Evolutionary conservation across 2,888 invertebrate species (phyloP), one percentile per base, ranked within the genome.

Genomic region (Psococerastis gibbosa): DNA sequence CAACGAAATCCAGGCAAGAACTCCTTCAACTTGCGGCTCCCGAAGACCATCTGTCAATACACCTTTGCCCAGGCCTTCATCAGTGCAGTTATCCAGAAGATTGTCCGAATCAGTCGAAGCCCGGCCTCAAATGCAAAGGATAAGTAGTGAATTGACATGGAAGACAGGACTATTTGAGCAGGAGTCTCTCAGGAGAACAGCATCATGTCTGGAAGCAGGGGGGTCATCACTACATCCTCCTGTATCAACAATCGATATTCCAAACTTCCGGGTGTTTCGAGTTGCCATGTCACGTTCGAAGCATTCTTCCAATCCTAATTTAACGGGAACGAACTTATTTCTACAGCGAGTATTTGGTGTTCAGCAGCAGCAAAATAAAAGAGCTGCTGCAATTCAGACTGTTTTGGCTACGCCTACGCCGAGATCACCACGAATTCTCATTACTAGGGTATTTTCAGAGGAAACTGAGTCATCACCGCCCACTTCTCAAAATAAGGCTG

Each of bases 21-120:
- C 81, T 2, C 82, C 81, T 3, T 80, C 80, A 48, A 78, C 75
- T 1, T 79, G 79, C 48, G 81, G 79, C 1, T 80, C 79, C 1
- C 65, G 80, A 43, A 64, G 80, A 41, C 80, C 79, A 1, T 79
- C 79, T 1, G 60, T 78, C 41, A 78, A 75, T 2, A 68, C 68
- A 3, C 47, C 47, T 4, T 23, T 49, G 17, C 43, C 45, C 11
- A 35, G 43, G 42, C 48, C 47, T 45, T 49, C 46, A 33, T 48
- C 33, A 45, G 35, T 43, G 48, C 47, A 15, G 27, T 49, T 70
- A 2, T 69, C 70, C 50, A 58, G 71, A 48, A 60, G 71, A 22
- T 59, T 72, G 27, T 71, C 71, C 33, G 72, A 72, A 52, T 35
- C 43, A 49, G 44, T 45, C 13, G 47, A 48, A 22, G 8, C 8